Base-by-base conservation (phyloP, 2,113 vertebrate genomes). In the Oryzias woworae region DNA sequence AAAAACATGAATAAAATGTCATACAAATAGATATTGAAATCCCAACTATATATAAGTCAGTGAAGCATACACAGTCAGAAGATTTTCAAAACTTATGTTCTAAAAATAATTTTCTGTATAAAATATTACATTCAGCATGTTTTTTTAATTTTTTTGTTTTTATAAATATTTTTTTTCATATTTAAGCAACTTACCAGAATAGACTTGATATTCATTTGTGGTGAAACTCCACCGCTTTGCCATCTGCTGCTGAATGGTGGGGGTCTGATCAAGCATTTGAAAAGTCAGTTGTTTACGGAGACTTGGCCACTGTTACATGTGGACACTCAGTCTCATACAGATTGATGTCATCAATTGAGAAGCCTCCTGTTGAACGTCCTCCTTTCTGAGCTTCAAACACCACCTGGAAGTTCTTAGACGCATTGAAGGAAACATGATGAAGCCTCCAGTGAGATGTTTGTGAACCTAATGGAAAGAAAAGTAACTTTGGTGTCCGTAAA, bases 331-430 rank as follows among this genome's bases (percentile, higher is more conserved):
- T 48, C 86, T 95, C 94, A 0, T 94, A 95, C 36, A 96, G 88
- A 73, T 94, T 96, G 76, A 96, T 92, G 71, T 96, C 94, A 1
- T 96, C 95, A 15, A 95, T 78, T 14, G 95, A 95, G 57, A 95
- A 88, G 20, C 95, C 93, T 13, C 94, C 95, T 0, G 15, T 16
- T 7, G 94, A 93, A 10, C 1, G 26, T 4, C 78, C 90, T 61
- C 93, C 92, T 90, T 75, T 93, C 50, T 65, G 3, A 0, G 90
- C 93, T 90, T 91, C 80, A 82, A 95, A 95, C 48, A 89, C 79
- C 57, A 95, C 86, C 54, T 90, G 82, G 76, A 95, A 96, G 75
- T 88, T 89, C 17, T 47, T 88, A 0, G 69, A 76, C 51, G 80
- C 76, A 1, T 84, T 76, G 77, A 84, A 51, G 51, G 77, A 58